A percentile compares a stretch with the other conserved stretches of the same genome.
Evolutionary conservation across 2,113 vertebrate species (phyloP).

Genomic region (Dromaius novaehollandiae): DNA sequence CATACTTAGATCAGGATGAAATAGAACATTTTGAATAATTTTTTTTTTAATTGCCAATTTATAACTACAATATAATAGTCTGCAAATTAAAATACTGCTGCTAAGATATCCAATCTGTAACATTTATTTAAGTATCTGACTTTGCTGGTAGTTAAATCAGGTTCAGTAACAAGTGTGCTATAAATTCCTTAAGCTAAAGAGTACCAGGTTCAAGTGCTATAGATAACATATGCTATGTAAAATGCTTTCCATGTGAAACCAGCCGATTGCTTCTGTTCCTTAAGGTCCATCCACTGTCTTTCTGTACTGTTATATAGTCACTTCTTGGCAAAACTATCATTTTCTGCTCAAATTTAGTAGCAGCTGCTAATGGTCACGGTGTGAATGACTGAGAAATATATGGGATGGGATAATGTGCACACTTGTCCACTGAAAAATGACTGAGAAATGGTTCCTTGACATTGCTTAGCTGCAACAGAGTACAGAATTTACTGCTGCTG

Average conservation of each 20-base stretch:
- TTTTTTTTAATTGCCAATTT: background rate
- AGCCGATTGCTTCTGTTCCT: background rate
- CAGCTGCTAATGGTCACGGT: background rate
- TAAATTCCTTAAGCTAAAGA: constrained; percentile 29
- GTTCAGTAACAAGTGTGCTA: constrained; percentile 9
- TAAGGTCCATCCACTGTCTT: background rate
- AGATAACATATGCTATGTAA: background rate
- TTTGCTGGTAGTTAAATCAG: constrained; percentile 28
- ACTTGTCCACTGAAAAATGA: background rate
- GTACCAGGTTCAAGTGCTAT: background rate
- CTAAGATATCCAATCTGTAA: background rate
- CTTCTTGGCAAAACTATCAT: background rate
- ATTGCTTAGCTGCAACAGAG: background rate
- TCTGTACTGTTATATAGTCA: background rate
- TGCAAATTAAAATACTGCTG: constrained; percentile 3
- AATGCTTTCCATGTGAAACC: background rate
- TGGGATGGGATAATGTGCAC: background rate
- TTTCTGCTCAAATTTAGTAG: background rate
- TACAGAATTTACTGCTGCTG: constrained; percentile 27
- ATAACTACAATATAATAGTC: background rate
- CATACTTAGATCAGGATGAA: background rate
- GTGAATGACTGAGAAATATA: constrained; percentile 7
- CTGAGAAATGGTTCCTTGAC: constrained; percentile 13
- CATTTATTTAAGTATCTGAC: constrained; percentile 12
- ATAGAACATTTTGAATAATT: background rate